Conservation (phyloP, 1,140 invertebrate genomes). For the Aphelenchoides fujianensis region DNA sequence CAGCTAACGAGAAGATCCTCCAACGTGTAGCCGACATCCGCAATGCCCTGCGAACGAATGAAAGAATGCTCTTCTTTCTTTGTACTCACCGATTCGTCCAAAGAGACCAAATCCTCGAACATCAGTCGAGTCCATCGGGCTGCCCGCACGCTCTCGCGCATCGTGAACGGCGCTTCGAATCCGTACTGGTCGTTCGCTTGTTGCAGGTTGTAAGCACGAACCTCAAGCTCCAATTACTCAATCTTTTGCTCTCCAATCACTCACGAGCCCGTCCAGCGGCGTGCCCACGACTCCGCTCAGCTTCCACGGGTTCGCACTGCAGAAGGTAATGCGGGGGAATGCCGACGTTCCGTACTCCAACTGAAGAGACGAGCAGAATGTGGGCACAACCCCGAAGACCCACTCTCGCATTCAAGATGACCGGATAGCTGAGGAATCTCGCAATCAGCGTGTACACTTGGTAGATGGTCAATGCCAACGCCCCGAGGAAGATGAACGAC, state of each 20-base stretch:
- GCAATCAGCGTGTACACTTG: constrained; percentile 6
- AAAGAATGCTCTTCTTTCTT: background rate
- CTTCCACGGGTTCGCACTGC: constrained; percentile 17
- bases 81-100: background rate
- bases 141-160: background rate
- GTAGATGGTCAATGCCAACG: constrained; percentile 12
- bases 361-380: background rate
- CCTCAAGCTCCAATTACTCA: constrained; percentile 1
- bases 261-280: constrained; percentile 10
- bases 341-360: background rate
- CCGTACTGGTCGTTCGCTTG: constrained; percentile 12
- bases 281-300: constrained; percentile 1
- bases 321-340: constrained; percentile 13
- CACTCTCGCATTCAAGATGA: background rate
- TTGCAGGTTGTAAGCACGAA: constrained; percentile 1
- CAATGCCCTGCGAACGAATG: background rate
- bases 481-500: background rate
- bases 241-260: background rate
- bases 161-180: constrained; percentile 7
- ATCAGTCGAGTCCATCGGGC: constrained; percentile 5
- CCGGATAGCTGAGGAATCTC: constrained; percentile 10
- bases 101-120: constrained; percentile 7
- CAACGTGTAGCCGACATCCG: background rate
- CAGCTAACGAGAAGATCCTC: constrained; percentile 11
- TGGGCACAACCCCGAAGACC: background rate